phyloP scores from a whole-genome alignment of 2,888 invertebrate species.

The Melinopterus prodromus region DNA sequence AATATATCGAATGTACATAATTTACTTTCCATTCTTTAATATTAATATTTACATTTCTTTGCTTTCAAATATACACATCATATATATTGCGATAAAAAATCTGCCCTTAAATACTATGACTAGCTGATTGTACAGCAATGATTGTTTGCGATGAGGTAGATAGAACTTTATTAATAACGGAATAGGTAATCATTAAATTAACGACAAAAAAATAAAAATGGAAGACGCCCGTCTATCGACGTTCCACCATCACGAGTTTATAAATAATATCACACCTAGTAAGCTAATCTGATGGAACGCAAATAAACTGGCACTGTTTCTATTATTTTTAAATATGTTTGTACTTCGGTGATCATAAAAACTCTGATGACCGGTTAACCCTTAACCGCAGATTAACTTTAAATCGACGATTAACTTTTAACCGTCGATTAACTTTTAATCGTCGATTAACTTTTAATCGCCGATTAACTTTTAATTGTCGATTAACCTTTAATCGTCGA shows the following conservation, averaged over 20 bases:
- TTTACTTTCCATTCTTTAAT: constrained; percentile 40
- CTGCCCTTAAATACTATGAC: constrained; percentile 56
- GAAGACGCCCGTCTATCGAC: constrained; percentile 25
- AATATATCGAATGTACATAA: constrained; percentile 58
- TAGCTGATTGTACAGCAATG: constrained; percentile 62
- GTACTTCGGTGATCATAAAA: constrained; percentile 37
- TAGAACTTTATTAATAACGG: constrained; percentile 39
- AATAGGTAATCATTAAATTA: constrained; percentile 38
- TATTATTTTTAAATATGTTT: constrained; percentile 35
- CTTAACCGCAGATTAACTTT: neutral
- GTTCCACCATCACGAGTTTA: constrained; percentile 29
- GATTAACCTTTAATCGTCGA: neutral
- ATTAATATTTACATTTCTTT: constrained; percentile 37
- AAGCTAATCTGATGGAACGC: constrained; percentile 27
- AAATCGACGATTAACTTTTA: neutral
- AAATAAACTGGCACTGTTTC: constrained; percentile 33
- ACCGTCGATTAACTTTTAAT: neutral
- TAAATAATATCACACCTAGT: constrained; percentile 36
- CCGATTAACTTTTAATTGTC: neutral
- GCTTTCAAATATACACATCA: constrained; percentile 33
- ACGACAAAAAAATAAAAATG: constrained; percentile 33
- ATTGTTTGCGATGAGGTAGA: constrained; percentile 62
- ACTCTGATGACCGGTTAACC: neutral
- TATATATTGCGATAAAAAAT: constrained; percentile 35
- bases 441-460: neutral